A percentile compares a stretch with the other conserved stretches of the same genome.
Conservation (phyloP, 2,797 vertebrate genomes). For the Kryptolebias ocellatus region DNA sequence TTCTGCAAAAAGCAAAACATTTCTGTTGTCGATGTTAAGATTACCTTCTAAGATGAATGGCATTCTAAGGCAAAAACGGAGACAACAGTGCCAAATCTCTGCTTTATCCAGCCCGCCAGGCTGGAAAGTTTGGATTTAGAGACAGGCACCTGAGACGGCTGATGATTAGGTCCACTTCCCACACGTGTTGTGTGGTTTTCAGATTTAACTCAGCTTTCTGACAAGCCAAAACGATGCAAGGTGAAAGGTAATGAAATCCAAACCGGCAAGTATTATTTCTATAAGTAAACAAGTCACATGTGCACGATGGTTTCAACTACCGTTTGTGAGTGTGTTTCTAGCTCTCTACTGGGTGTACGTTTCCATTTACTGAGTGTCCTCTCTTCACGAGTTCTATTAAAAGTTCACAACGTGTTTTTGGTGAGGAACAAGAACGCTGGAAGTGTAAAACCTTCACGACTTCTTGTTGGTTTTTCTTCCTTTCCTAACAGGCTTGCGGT, state of each 20-base stretch:
- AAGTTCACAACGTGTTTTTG: conserved; percentile 63
- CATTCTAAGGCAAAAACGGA: conserved; percentile 73
- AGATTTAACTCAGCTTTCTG: conserved; percentile 26
- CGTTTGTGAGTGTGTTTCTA: conserved; percentile 64
- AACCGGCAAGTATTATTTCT: conserved; percentile 42
- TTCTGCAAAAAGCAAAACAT: conserved; percentile 23
- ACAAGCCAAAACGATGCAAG: conserved; percentile 40
- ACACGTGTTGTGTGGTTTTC: conserved; percentile 12
- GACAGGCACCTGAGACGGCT: conserved; percentile 68
- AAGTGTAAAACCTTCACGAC: conserved; percentile 44
- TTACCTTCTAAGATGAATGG: conserved; percentile 42
- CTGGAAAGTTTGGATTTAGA: conserved; percentile 40
- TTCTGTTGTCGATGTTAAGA: conserved; percentile 40
- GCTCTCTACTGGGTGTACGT: conserved; percentile 61
- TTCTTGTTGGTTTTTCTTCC: neutral
- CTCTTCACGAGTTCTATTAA: conserved; percentile 63
- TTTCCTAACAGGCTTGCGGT: conserved; percentile 49
- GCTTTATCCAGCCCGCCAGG: conserved; percentile 25
- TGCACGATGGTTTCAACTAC: conserved; percentile 66
- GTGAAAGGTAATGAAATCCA: conserved; percentile 33
- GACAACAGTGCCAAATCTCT: conserved; percentile 60
- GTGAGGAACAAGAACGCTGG: conserved; percentile 39
- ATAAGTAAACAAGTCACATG: conserved; percentile 59
- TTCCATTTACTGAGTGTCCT: conserved; percentile 61
- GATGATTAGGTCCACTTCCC: conserved; percentile 73